These are phyloP conservation scores for Ormyrus nitidulus DNA, from an alignment of 2,888 invertebrate genomes.

Conservation along the genomic window DNA sequence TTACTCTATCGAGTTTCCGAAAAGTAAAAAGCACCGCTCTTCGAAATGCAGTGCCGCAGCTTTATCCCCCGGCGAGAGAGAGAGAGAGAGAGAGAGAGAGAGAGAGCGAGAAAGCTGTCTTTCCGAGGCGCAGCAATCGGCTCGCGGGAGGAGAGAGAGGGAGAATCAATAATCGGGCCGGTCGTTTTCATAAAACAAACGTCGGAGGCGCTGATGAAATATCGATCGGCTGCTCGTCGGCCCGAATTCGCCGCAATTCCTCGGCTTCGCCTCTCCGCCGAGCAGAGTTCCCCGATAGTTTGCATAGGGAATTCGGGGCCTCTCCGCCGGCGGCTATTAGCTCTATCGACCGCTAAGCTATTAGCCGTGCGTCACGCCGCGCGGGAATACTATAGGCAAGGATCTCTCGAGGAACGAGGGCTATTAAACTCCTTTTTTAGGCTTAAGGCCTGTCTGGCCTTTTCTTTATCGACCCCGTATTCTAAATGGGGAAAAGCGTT, in stretches of 20 bases:
- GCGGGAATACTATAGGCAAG: too few relatives aligned
- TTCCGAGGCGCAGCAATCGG: background rate
- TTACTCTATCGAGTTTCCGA: too few relatives aligned
- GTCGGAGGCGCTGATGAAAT: conserved; percentile 26
- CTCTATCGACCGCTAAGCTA: conserved; percentile 58
- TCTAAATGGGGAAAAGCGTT: too few relatives aligned
- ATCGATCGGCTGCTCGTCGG: conserved; percentile 21
- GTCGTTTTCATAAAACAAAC: conserved; percentile 24
- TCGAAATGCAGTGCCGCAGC: too few relatives aligned
- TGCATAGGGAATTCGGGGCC: conserved; percentile 28
- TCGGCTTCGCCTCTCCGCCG: background rate
- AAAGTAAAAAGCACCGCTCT: too few relatives aligned
- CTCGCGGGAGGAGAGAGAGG: background rate
- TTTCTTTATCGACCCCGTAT: too few relatives aligned
- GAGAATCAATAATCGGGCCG: conserved; percentile 14
- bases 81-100: background rate
- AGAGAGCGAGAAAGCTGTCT: background rate
- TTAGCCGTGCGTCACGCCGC: conserved; percentile 39
- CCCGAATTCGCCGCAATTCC: conserved; percentile 13
- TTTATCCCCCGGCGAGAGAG: too few relatives aligned
- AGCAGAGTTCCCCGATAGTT: conserved; percentile 14
- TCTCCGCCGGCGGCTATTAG: conserved; percentile 58
- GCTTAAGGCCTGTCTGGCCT: too few relatives aligned
- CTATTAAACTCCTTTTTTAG: too few relatives aligned
- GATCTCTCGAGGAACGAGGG: too few relatives aligned